Base-by-base conservation (phyloP, 2,797 vertebrate genomes). In the Gephyroberyx darwinii region DNA sequence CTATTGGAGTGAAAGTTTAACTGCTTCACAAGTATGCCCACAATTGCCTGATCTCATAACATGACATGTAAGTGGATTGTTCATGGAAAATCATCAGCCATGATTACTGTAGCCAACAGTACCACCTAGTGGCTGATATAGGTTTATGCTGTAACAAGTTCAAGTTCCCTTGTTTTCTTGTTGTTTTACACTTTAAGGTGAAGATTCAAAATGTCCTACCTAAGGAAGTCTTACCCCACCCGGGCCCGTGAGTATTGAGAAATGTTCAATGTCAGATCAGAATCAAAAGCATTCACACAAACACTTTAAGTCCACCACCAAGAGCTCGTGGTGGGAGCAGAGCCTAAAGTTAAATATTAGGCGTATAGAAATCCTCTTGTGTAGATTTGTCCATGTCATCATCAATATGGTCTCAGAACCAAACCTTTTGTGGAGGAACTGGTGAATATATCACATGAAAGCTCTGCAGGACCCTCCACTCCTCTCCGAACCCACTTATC, bases 51-150 rank as follows among this genome's bases (percentile, higher is more conserved):
- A 66, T 35, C 16, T 60, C 33, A 50, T 62, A 65, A 35, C 5
- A 41, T 4, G 37, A 30, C n/a, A 35, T 47, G 37, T 41, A 2
- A 41, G 39, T 41, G 13, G 20, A 48, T 4, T 8, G 26, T 3
- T 0, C 17, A 22, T 5, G 41, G 20, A 20, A 1, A 41, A 26
- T 26, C 26, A 26, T 26, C 26, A 26, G 26, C 26, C 20, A 3
- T 67, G 12, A 57, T 56, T 2, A 12, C 63, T 43, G 68, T 52
- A 68, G 58, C 10, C 53, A 72, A 75, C 57, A 71, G 62, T 58
- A 53, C 72, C 88, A 78, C 54, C 85, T 80, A 75, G 81, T 89
- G 90, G 74, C 26, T 55, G 5, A 64, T 57, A 10, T 10, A 13
- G 20, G 41, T 50, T 64, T 17, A 14, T 37, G 4, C 10, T 66